Base-by-base conservation (phyloP, 2,888 invertebrate genomes). In the Apamea crenata region DNA sequence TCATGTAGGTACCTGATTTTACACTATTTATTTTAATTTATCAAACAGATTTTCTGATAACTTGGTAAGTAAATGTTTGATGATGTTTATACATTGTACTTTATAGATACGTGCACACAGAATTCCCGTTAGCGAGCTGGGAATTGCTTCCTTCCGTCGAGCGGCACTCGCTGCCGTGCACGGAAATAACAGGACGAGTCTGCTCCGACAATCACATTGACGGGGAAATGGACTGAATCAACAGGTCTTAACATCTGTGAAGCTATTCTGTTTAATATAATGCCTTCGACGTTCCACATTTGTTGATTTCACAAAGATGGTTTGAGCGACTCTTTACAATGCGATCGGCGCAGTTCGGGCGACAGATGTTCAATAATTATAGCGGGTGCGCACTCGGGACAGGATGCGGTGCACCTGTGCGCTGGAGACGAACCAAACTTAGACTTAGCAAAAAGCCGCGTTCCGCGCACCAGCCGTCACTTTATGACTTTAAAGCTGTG, bases 401-500 rank as follows among this genome's bases (percentile, higher is more conserved):
- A 96, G 96, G 96, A 96, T 96, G 96, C 92, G 87, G 90, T 91
- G 94, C 96, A 97, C 96, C 96, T 97, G 96, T 95, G 94, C 91
- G 86, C 91, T 82, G 89, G 90, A 93, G 93, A 91, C 92, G 87
- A 89, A 87, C 88, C 90, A 91, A 91, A 92, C 91, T 91, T 92
- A 93, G 91, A 90, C 88, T 87, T 91, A 91, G 94, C 94, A 94
- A 96, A 95, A 95, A 95, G 81, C 79, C 56, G 69, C 82, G 82
- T 88, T 88, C 82, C 66, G 65, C 68, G 53, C 81, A 84, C 80
- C 79, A 81, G 73, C 67, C 77, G 76, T 81, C 73, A 63, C 14
- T 80, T 74, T 67, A 84, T 77, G 59, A 71, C 12, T 76, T 80
- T 68, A 50, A 80, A 66, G 76, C 44, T 75, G n/a, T n/a, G n/a